These are phyloP conservation scores for Danionella dracula DNA, from an alignment of 2,797 vertebrate species.

Conservation along the genomic window DNA sequence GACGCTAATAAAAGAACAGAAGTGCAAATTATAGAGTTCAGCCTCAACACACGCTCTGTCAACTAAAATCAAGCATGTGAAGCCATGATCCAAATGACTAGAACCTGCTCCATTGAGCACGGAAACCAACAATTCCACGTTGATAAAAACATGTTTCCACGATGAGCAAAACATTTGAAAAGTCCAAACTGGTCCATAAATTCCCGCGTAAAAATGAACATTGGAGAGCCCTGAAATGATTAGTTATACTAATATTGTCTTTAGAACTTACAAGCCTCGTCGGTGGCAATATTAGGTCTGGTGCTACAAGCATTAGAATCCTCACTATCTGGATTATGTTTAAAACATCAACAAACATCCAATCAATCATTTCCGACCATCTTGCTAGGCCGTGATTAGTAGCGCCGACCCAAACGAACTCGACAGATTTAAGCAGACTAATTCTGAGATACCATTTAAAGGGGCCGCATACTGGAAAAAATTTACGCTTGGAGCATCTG, in stretches of 20 bases:
- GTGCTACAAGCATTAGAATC: slow-evolving; percentile 10
- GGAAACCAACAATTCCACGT: neutral
- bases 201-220: too few species aligned
- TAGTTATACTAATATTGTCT: too few species aligned
- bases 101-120: slow-evolving; percentile 52
- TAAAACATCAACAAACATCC: slow-evolving; percentile 29
- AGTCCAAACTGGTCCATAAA: too few species aligned
- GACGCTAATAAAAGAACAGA: slow-evolving; percentile 85
- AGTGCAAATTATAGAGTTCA: slow-evolving; percentile 82
- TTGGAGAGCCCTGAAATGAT: too few species aligned
- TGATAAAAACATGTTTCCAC: neutral
- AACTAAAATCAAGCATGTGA: slow-evolving; percentile 76
- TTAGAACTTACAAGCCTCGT: too few species aligned
- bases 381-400: slow-evolving; percentile 59
- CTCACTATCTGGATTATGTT: neutral
- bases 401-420: slow-evolving; percentile 68
- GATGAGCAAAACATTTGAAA: too few species aligned
- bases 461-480: too few species aligned
- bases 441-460: too few species aligned
- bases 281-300: neutral
- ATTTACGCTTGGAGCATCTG: too few species aligned
- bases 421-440: slow-evolving; percentile 43
- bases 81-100: slow-evolving; percentile 74
- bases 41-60: slow-evolving; percentile 83
- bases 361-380: slow-evolving; percentile 40